Percentiles rank a stretch among this genome's conserved stretches.
Evolutionary conservation across 2,113 vertebrate genomes (phyloP).

Genomic region (Nothocercus nigrocapillus): DNA sequence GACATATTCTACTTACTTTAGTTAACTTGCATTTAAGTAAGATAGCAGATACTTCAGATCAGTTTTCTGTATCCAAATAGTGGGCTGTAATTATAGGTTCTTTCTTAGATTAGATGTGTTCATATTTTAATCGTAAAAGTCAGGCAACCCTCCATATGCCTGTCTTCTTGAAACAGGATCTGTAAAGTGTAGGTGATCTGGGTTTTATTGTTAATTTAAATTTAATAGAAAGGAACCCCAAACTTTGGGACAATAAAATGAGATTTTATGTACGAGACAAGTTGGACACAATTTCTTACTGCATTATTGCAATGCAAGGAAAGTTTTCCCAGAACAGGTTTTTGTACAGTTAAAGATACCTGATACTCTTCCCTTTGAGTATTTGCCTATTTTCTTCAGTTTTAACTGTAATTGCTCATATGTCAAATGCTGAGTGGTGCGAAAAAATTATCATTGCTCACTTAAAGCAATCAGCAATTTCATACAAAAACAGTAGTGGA

Average conservation of each 20-base stretch:
- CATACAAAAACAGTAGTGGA: conserved; percentile 56
- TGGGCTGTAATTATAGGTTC: neutral
- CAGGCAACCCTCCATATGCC: neutral
- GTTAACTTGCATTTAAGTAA: neutral
- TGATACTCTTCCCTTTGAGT: neutral
- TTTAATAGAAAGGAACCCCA: neutral
- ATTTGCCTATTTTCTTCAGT: neutral
- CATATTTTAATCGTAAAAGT: neutral
- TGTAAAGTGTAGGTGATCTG: neutral
- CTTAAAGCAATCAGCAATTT: conserved; percentile 63
- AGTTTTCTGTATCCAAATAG: neutral
- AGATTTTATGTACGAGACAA: neutral
- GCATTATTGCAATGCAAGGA: neutral
- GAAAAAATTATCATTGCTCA: conserved; percentile 37
- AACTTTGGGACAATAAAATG: neutral
- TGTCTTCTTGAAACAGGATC: neutral
- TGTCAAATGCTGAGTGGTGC: conserved; percentile 2
- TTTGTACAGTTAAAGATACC: neutral
- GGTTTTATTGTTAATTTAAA: neutral
- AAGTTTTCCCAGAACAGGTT: neutral
- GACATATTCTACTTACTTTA: neutral
- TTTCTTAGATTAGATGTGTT: neutral
- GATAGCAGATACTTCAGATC: neutral
- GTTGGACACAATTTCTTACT: neutral
- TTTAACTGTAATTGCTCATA: neutral